Conservation (phyloP, 1,140 invertebrate genomes). For the Mactra quadrangularis region DNA sequence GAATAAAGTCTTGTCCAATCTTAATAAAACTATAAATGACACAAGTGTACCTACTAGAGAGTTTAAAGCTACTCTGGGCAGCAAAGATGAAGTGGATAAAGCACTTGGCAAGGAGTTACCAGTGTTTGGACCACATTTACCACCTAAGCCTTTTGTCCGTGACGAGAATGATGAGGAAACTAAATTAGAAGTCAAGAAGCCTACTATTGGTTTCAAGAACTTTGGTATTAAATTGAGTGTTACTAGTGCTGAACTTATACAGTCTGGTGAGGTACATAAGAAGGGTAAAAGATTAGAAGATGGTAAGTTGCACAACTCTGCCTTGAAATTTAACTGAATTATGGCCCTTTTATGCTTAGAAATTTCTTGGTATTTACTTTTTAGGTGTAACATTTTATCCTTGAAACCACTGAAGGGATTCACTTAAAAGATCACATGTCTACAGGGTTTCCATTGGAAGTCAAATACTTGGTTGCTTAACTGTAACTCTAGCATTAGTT, state of each 20-base stretch:
- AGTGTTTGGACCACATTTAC: constrained; percentile 15
- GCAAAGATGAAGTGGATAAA: background rate
- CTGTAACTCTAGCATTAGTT: no score
- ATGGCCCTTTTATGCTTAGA: no score
- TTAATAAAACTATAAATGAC: background rate
- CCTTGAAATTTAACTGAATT: no score
- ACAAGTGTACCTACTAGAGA: background rate
- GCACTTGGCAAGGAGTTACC: background rate
- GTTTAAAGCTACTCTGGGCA: background rate
- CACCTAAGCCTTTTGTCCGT: background rate
- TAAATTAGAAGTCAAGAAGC: constrained; percentile 46
- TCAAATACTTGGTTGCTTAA: no score
- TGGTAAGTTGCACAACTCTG: constrained; percentile 54
- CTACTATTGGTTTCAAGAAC: constrained; percentile 55
- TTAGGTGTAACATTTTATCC: no score
- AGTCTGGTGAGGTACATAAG: constrained; percentile 58
- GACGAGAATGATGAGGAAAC: constrained; percentile 32
- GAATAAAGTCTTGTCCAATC: no score
- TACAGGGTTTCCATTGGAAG: no score
- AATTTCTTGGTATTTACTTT: no score
- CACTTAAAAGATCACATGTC: no score
- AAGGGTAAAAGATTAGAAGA: constrained; percentile 66
- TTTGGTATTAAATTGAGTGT: constrained; percentile 67
- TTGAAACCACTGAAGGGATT: no score
- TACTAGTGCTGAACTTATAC: constrained; percentile 68